Evolutionary conservation across 2,113 vertebrate species (phyloP).

Genomic region (Vombatus ursinus): DNA sequence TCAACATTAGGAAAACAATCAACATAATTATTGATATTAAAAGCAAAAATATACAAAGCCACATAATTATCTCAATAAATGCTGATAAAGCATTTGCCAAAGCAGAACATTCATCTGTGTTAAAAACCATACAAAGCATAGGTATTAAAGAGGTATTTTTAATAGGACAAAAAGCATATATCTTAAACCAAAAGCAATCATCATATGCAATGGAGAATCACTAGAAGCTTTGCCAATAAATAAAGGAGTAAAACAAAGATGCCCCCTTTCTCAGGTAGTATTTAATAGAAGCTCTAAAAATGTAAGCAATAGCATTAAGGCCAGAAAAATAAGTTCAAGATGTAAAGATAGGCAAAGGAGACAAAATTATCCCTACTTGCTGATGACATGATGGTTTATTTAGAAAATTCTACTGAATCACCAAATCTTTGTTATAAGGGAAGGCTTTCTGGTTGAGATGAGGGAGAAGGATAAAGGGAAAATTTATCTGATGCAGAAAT

Average conservation of each 20-base stretch:
- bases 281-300: too few species aligned
- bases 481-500: background rate
- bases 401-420: background rate
- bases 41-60: background rate
- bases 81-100: background rate
- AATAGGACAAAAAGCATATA: background rate
- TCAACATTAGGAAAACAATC: background rate
- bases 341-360: background rate
- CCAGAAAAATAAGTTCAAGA: background rate
- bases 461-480: background rate
- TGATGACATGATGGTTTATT: background rate
- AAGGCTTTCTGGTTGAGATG: background rate
- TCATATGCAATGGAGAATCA: background rate
- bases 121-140: background rate
- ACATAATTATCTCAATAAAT: background rate
- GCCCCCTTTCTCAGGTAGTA: background rate
- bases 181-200: background rate
- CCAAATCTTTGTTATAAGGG: background rate
- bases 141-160: background rate
- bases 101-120: background rate
- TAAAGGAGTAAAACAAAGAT: background rate
- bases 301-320: background rate
- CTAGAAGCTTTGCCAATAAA: background rate
- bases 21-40: background rate
- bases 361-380: background rate